A percentile compares a stretch with the other conserved stretches of the same genome.
Evolutionary conservation across 2,113 vertebrate species (phyloP).

Genomic region (Tringa solitaria): DNA sequence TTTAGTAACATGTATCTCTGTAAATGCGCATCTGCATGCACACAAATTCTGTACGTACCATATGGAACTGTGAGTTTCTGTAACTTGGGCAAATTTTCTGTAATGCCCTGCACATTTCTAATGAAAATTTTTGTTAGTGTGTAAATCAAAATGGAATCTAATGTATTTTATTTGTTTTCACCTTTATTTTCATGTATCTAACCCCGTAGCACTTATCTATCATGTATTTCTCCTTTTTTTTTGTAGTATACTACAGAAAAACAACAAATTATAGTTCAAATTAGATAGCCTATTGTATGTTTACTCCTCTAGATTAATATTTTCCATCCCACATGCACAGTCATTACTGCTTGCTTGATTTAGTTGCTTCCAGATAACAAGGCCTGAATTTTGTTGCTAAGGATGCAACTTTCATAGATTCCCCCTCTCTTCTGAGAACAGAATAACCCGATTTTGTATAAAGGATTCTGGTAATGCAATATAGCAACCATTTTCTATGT

Average conservation of each 20-base stretch:
- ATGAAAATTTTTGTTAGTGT: not conserved
- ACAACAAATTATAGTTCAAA: not conserved
- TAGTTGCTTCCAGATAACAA: not conserved
- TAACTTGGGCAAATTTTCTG: not conserved
- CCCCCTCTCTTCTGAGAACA: not conserved
- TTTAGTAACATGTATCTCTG: not conserved
- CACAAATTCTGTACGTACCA: accelerated
- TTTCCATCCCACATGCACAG: not conserved
- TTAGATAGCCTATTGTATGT: not conserved
- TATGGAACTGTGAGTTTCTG: accelerated
- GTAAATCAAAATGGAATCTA: not conserved
- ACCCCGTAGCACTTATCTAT: not conserved
- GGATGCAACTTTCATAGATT: not conserved
- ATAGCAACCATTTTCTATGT: not conserved
- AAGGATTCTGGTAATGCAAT: not conserved
- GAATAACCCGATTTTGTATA: not conserved
- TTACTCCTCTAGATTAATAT: not conserved
- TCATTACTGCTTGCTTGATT: not conserved
- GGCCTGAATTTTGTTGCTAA: not conserved
- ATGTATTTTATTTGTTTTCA: not conserved
- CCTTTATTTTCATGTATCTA: not conserved
- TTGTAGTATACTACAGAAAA: not conserved
- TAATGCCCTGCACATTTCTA: too few species aligned
- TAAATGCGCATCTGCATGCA: not conserved
- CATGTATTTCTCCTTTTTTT: not conserved